phyloP scores from a whole-genome alignment of 2,797 vertebrate genomes.

The Labroides dimidiatus region DNA sequence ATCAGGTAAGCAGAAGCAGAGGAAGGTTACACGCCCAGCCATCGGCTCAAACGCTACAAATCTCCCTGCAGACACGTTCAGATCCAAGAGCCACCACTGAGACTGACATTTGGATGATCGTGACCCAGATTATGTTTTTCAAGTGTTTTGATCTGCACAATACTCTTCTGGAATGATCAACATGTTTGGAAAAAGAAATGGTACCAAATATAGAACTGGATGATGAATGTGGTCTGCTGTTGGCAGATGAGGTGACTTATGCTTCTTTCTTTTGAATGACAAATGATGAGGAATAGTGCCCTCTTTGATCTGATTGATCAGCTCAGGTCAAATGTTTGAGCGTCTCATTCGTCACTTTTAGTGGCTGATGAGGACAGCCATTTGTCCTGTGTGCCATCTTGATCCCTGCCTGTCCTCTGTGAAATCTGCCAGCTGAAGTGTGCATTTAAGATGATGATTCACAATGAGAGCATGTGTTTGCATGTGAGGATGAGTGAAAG shows the following conservation, averaged over 20 bases:
- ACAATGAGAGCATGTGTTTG: background rate
- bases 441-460: conserved; percentile 29
- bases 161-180: background rate
- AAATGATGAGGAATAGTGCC: conserved; percentile 8
- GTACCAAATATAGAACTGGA: conserved; percentile 1
- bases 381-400: conserved; percentile 19
- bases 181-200: background rate
- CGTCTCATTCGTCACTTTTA: conserved; percentile 42
- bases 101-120: background rate
- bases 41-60: conserved; percentile 8
- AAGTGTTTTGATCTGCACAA: background rate
- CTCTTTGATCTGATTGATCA: conserved; percentile 43
- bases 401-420: background rate
- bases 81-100: background rate
- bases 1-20: conserved; percentile 55
- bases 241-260: conserved; percentile 23
- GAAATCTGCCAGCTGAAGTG: conserved; percentile 3
- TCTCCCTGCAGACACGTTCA: conserved; percentile 13
- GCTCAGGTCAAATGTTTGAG: conserved; percentile 46
- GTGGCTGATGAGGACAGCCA: conserved; percentile 12
- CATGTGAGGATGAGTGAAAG: conserved; percentile 26
- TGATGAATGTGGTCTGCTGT: background rate
- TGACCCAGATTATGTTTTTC: background rate
- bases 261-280: conserved; percentile 25
- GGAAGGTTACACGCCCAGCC: conserved; percentile 36